Conservation (phyloP, 2,797 vertebrate genomes). For the Smutsia temminckii region DNA sequence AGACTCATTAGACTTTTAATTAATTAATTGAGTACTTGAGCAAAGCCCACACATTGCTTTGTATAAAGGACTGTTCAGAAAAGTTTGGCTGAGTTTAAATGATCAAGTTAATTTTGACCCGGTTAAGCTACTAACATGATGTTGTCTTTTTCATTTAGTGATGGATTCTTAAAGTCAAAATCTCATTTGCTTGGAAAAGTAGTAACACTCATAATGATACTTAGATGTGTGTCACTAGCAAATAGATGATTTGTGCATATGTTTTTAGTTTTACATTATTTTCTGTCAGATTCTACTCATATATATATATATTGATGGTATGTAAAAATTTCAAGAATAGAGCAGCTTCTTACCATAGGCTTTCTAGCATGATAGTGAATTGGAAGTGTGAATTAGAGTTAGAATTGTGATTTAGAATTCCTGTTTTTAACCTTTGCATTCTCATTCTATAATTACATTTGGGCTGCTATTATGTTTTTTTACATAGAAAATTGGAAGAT, state of each 20-base stretch:
- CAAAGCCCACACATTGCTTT: neutral
- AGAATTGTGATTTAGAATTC: neutral
- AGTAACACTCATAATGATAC: neutral
- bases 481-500: neutral
- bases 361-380: neutral
- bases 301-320: neutral
- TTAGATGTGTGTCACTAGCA: neutral
- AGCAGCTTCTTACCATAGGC: neutral
- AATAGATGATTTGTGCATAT: neutral
- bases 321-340: neutral
- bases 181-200: neutral
- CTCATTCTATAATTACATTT: neutral
- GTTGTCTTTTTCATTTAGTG: neutral
- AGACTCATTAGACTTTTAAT: neutral
- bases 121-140: neutral
- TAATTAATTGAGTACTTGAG: neutral
- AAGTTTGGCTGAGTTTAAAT: constrained; percentile 43
- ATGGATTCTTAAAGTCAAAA: neutral
- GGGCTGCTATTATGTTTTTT: constrained; percentile 16
- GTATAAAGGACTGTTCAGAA: neutral
- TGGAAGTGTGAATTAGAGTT: neutral
- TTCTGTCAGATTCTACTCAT: neutral
- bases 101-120: constrained; percentile 6
- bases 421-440: neutral
- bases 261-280: neutral